Conservation (phyloP, 2,888 invertebrate genomes). For the Anticlea derivata region DNA sequence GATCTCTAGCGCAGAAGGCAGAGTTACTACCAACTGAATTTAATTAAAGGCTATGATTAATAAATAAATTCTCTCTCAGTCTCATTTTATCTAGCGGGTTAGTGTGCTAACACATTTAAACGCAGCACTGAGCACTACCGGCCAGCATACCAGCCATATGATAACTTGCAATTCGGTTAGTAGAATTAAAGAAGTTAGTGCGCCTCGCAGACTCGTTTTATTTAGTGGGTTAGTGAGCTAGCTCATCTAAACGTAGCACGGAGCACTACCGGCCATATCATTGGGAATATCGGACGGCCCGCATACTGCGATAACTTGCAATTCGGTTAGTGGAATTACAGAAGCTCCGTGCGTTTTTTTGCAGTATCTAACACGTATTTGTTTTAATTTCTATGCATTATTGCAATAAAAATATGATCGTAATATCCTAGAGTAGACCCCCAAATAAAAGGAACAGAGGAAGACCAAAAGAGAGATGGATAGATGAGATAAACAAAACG, state of each 20-base stretch:
- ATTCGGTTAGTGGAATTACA: slow-evolving; percentile 60
- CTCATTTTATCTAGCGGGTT: slow-evolving; percentile 30
- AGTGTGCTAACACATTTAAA: slow-evolving; percentile 31
- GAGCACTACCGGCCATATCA: slow-evolving; percentile 53
- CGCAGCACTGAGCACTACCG: slow-evolving; percentile 40
- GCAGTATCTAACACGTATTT: slow-evolving; percentile 13
- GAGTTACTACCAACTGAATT: too few relatives aligned
- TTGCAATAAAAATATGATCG: not conserved
- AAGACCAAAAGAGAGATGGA: too few relatives aligned
- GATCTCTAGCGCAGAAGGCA: too few relatives aligned
- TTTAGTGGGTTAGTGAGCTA: slow-evolving; percentile 24
- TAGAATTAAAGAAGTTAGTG: slow-evolving; percentile 51
- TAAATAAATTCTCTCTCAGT: too few relatives aligned
- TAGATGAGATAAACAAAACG: too few relatives aligned
- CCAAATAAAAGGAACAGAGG: too few relatives aligned
- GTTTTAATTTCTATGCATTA: slow-evolving; percentile 3
- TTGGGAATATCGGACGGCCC: slow-evolving; percentile 60
- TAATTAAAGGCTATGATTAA: too few relatives aligned
- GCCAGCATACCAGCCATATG: too few relatives aligned
- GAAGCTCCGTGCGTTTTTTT: slow-evolving; percentile 39
- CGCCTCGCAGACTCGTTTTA: too few relatives aligned
- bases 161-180: slow-evolving; percentile 58
- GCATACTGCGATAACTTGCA: slow-evolving; percentile 59
- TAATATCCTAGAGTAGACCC: too few relatives aligned
- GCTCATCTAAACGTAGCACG: slow-evolving; percentile 35